phyloP scores from a whole-genome alignment of 2,888 invertebrate genomes.

The Teleiodes luculella region DNA sequence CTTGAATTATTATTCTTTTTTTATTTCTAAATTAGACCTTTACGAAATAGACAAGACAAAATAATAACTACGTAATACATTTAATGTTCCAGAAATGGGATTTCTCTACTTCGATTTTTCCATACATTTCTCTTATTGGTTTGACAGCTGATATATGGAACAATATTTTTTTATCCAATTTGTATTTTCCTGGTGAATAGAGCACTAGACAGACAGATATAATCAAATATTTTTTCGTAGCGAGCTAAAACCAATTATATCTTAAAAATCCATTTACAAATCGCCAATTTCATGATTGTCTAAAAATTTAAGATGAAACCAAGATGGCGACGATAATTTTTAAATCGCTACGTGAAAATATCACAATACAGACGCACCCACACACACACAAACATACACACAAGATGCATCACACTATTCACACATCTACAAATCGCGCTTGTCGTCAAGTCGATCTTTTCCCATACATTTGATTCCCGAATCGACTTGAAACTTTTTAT shows the following conservation, averaged over 20 bases:
- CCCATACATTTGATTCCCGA: constrained; percentile 26
- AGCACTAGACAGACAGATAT: background rate
- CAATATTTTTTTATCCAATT: too few species aligned
- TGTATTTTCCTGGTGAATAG: background rate
- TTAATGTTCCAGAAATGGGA: too few species aligned
- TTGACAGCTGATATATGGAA: too few species aligned
- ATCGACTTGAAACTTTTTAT: constrained; percentile 29
- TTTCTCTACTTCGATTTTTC: too few species aligned
- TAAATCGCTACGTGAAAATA: background rate
- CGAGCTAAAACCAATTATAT: background rate
- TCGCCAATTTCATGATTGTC: too few species aligned
- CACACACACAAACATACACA: constrained; percentile 1
- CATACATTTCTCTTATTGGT: too few species aligned
- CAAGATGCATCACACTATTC: constrained; percentile 12
- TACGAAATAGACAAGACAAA: too few species aligned
- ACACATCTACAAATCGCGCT: constrained; percentile 26
- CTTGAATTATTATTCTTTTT: too few species aligned
- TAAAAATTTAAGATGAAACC: background rate
- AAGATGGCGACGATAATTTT: background rate
- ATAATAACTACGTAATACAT: too few species aligned
- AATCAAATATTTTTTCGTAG: background rate
- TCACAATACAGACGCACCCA: background rate
- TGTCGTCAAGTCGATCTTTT: constrained; percentile 29
- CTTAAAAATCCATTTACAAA: too few species aligned
- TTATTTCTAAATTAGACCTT: too few species aligned